Evolutionary conservation across 1,140 invertebrate genomes (phyloP).

Genomic region (Zophobas atratus): DNA sequence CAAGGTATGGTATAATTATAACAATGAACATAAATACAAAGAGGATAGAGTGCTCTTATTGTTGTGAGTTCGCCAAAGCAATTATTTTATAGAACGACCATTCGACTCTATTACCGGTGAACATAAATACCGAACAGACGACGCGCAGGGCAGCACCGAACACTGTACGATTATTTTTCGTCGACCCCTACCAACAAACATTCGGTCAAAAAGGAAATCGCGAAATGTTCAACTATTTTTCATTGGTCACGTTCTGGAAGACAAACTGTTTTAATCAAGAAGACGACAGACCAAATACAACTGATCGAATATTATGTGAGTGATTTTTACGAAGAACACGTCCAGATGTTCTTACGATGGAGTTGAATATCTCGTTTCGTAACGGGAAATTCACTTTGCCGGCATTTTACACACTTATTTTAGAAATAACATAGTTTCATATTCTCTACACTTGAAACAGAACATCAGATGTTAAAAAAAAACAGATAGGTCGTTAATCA

Average conservation of each 20-base stretch:
- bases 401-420: too few relatives aligned
- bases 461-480: too few relatives aligned
- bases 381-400: too few relatives aligned
- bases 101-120: slow-evolving; percentile 32
- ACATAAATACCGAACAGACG: slow-evolving; percentile 31
- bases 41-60: slow-evolving; percentile 28
- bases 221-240: slow-evolving; percentile 34
- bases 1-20: slow-evolving; percentile 24
- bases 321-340: not conserved
- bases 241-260: slow-evolving; percentile 15
- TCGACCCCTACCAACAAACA: slow-evolving; percentile 10
- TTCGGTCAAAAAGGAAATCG: slow-evolving; percentile 33
- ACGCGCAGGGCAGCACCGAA: slow-evolving; percentile 1
- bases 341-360: not conserved
- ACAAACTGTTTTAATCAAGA: slow-evolving; percentile 30
- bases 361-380: too few relatives aligned
- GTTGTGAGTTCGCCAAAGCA: slow-evolving; percentile 26
- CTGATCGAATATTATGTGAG: slow-evolving; percentile 21
- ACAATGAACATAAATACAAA: slow-evolving; percentile 41
- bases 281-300: slow-evolving; percentile 26
- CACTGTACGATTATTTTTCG: slow-evolving; percentile 32
- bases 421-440: too few relatives aligned
- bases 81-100: slow-evolving; percentile 37
- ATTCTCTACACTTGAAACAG: too few relatives aligned
- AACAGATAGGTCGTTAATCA: too few relatives aligned